Percentiles rank a stretch among this genome's conserved stretches.
These are phyloP conservation scores for Xenopus tropicalis DNA, from an alignment of 2,113 vertebrate species.

Conservation along the genomic window UCB_Xtro_10.0 CM004451.2:74926001-74926500, in stretches of 20 bases:
- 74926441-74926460: too few relatives aligned
- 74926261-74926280: too few relatives aligned
- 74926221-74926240: conserved; percentile 30
- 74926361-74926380: too few relatives aligned
- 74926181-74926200: conserved; percentile 41
- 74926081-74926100: conserved; percentile 51
- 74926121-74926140: conserved; percentile 55
- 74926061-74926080: conserved; percentile 46
- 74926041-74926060: conserved; percentile 33
- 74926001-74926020: neutral
- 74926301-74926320: too few relatives aligned
- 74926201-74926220: conserved; percentile 48
- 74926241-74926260: neutral
- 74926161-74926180: conserved; percentile 50
- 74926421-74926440: too few relatives aligned
- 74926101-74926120: conserved; percentile 49
- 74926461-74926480: too few relatives aligned
- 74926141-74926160: conserved; percentile 51
- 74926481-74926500: too few relatives aligned
- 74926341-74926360: too few relatives aligned
- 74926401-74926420: too few relatives aligned
- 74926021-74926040: conserved; percentile 43
- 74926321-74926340: too few relatives aligned
- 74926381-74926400: too few relatives aligned
- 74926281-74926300: too few relatives aligned